These are phyloP conservation scores for Clavelina lepadiformis DNA, from an alignment of 23 tunicate genomes.

Conservation along the genomic window DNA sequence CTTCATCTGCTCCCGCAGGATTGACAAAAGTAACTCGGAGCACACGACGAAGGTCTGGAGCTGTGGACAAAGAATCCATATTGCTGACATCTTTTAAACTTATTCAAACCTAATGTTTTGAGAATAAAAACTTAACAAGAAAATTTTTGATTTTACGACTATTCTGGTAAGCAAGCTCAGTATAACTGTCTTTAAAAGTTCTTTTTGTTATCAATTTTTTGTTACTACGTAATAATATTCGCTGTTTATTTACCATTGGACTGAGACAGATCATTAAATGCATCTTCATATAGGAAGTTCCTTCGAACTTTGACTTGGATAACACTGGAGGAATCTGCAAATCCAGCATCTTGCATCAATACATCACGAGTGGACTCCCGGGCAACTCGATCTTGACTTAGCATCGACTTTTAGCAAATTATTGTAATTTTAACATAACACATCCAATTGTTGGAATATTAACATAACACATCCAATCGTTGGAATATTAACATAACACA, in stretches of 20 bases:
- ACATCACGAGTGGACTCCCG: constrained; percentile 49
- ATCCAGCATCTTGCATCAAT: constrained; percentile 58
- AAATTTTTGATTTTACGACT: too few relatives aligned
- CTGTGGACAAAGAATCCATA: constrained; percentile 31
- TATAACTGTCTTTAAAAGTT: too few relatives aligned
- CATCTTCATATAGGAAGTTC: constrained; percentile 78
- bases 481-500: too few relatives aligned
- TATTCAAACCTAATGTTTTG: not conserved
- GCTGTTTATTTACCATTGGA: constrained; percentile 62
- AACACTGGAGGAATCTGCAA: constrained; percentile 24
- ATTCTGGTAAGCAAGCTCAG: too few relatives aligned
- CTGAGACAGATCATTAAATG: constrained; percentile 72
- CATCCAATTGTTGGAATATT: too few relatives aligned
- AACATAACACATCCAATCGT: too few relatives aligned
- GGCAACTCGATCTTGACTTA: constrained; percentile 52
- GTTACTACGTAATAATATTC: too few relatives aligned
- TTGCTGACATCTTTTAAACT: not conserved
- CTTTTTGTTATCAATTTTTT: too few relatives aligned
- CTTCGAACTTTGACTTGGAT: constrained; percentile 63
- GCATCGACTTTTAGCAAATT: constrained; percentile 43
- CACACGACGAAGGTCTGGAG: constrained; percentile 63
- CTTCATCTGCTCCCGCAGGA: constrained; percentile 71
- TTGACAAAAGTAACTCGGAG: constrained; percentile 71
- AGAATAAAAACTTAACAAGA: not conserved
- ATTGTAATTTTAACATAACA: too few relatives aligned